Evolutionary conservation across 2,113 vertebrate species (phyloP), one percentile per base, ranked within the genome.

Genomic region (Lagenorhynchus albirostris): DNA sequence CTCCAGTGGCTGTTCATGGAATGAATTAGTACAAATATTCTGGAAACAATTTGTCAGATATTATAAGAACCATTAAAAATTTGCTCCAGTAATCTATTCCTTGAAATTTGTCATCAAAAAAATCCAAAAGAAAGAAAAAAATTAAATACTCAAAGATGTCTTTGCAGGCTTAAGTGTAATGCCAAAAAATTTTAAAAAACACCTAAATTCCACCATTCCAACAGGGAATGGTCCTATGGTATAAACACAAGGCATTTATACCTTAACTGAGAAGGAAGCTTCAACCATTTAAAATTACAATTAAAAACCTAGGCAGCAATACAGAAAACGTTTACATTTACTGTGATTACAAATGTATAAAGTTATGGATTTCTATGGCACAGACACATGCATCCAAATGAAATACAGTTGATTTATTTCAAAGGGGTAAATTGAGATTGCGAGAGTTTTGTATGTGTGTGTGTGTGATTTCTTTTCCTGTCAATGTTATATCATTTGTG

Each of bases 51-150:
- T 92, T 90, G 11, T 53, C 6, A 47, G 5, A 71, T 1, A 21
- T 9, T 85, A 11, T 71, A 67, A 89, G 47, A 80, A 80, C 3
- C 20, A 44, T 47, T 58, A 53, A 68, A 91, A 71, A 9, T 44
- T 62, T 91, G 65, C 95, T 87, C 71, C 36, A 36, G 21, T 38
- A 65, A 96, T 58, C 13, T 80, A 29, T 80, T 74, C 25, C 31
- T 92, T 96, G 44, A 96, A 82, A 83, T 63, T 23, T 63, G 50
- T 47, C 36, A 53, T 79, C 55, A 38, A 85, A 93, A 94, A 68
- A 89, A 21, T n/a, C 25, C 33, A 68, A 87, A 93, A n/a, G 47
- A 89, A 89, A 74, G 18, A 47, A 62, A 63, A 96, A 63, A 47
- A 21, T 6, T 33, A 82, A 79, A 36, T 88, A 31, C 31, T 55